Evolutionary conservation across 2,797 vertebrate genomes (phyloP).

Genomic region (Phoeniculus purpureus): DNA sequence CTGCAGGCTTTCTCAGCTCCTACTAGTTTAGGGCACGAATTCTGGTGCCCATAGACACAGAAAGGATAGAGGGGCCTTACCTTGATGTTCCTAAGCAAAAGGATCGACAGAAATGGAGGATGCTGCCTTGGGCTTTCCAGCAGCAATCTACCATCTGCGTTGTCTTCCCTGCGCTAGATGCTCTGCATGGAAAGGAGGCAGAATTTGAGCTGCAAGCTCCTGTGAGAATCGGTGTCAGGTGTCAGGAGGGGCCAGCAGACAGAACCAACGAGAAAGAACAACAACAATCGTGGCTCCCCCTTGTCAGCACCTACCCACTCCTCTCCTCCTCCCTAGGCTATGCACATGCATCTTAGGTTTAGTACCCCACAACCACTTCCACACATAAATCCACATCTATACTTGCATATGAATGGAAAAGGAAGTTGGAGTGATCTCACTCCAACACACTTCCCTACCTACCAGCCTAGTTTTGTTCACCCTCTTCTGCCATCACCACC

Average conservation of each 20-base stretch:
- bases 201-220: background rate
- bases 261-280: background rate
- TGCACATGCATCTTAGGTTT: background rate
- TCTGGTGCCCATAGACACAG: background rate
- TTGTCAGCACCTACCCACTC: background rate
- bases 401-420: background rate
- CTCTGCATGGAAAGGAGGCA: background rate
- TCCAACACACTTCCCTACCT: background rate
- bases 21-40: background rate
- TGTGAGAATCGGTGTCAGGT: background rate
- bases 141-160: background rate
- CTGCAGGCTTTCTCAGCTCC: background rate
- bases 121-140: background rate
- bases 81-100: background rate
- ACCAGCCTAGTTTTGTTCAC: background rate
- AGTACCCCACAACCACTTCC: background rate
- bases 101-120: background rate
- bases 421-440: background rate
- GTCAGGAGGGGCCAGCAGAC: conserved; percentile 18
- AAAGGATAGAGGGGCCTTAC: conserved; percentile 28
- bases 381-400: background rate
- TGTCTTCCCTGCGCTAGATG: background rate
- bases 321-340: background rate
- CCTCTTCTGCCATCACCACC: background rate
- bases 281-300: background rate